phyloP scores from a whole-genome alignment of 2,797 vertebrate genomes.

The Centroberyx gerrardi region DNA sequence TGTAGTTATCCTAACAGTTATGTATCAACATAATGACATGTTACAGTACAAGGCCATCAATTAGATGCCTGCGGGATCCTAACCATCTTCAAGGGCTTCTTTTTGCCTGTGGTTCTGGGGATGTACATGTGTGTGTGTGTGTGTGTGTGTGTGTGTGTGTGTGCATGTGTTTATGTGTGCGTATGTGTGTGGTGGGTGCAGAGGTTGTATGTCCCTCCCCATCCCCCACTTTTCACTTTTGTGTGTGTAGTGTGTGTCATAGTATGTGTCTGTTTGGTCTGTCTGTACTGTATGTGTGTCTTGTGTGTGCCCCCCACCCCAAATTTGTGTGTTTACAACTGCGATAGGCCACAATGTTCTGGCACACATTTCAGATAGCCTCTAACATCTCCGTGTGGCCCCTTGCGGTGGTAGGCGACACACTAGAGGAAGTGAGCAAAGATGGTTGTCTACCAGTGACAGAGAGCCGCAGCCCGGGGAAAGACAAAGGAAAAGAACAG shows the following conservation, averaged over 20 bases:
- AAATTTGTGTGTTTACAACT: neutral
- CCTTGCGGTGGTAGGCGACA: conserved; percentile 35
- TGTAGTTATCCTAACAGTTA: conserved; percentile 23
- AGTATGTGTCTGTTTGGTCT: conserved; percentile 1
- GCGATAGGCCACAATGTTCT: conserved; percentile 2
- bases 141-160: conserved; percentile 3
- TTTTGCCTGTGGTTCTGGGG: conserved; percentile 27
- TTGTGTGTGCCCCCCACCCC: neutral
- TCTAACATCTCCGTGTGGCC: conserved; percentile 26
- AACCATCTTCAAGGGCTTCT: conserved; percentile 25
- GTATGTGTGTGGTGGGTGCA: neutral
- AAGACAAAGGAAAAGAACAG: conserved; percentile 56
- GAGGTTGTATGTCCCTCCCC: neutral
- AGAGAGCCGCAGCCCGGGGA: conserved; percentile 33
- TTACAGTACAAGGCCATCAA: conserved; percentile 23
- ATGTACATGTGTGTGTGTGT: neutral
- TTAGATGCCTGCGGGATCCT: conserved; percentile 21
- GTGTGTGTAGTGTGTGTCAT: neutral
- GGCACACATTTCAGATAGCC: conserved; percentile 19
- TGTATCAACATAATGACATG: conserved; percentile 30
- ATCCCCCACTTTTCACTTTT: too few species aligned
- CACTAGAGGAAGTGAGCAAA: conserved; percentile 42
- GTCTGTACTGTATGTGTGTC: neutral
- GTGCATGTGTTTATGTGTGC: neutral
- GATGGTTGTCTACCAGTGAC: conserved; percentile 50